These are phyloP conservation scores for Cyanoderma ruficeps DNA, from an alignment of 2,113 vertebrate species.

Conservation along the genomic window DNA sequence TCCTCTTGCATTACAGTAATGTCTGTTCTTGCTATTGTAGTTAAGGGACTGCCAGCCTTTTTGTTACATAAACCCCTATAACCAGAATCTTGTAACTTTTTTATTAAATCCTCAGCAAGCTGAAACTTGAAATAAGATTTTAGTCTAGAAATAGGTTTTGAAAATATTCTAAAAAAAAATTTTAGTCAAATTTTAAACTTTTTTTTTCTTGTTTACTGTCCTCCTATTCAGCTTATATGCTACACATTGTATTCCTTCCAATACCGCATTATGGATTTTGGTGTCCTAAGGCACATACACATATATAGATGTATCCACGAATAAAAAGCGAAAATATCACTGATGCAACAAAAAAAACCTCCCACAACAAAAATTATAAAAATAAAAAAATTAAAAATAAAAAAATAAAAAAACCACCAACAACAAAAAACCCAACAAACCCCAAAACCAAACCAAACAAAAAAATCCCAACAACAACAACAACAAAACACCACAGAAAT, in stretches of 20 bases:
- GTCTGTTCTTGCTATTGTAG: slow-evolving; percentile 20
- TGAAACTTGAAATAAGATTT: slow-evolving; percentile 51
- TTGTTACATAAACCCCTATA: slow-evolving; percentile 21
- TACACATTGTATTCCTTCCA: neutral
- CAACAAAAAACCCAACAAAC: neutral
- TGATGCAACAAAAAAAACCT: neutral
- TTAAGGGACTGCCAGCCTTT: slow-evolving; percentile 52
- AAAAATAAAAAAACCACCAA: neutral
- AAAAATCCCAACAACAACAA: too few relatives aligned
- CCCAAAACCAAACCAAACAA: neutral
- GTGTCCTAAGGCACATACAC: neutral
- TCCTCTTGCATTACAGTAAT: slow-evolving; percentile 38
- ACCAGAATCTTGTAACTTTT: slow-evolving; percentile 27
- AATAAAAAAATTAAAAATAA: neutral
- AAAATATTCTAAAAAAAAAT: neutral
- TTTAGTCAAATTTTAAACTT: neutral
- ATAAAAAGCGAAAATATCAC: neutral
- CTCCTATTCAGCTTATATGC: neutral
- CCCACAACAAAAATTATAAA: neutral
- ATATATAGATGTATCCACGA: neutral
- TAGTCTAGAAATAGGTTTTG: neutral
- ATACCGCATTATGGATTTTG: neutral
- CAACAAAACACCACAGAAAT: neutral
- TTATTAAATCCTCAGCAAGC: slow-evolving; percentile 18
- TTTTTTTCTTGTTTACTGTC: neutral